Base-by-base conservation (phyloP, 2,113 vertebrate species). In the Bos javanicus region DNA sequence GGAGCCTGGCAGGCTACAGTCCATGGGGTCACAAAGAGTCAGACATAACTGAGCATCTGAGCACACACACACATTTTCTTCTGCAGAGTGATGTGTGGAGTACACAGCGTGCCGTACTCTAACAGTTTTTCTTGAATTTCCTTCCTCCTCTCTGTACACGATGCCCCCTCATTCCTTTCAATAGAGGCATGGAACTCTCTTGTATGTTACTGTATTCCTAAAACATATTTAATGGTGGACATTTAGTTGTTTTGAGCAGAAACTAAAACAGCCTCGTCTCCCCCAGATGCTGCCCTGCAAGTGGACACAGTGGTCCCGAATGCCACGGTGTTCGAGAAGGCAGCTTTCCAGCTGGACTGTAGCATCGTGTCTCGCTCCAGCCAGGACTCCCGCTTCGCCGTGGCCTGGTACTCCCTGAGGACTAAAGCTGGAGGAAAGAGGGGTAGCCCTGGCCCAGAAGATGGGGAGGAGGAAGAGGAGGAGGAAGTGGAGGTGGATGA, bases 341-440 rank as follows among this genome's bases (percentile, higher is more conserved):
- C 99, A 14, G 99, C 99, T 6, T 99, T 99, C 98, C 99, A 98
- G 0, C 97, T 99, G 97, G 99, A 99, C 98, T 99, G 99, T 93
- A 99, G 98, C 98, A 99, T 99, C 25, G 98, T 99, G 15, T 99
- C 99, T 8, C 99, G 99, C 98, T 99, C 99, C 0, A 99, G 99
- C 87, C 99, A 99, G 0, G 99, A 99, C 67, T 99, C 99, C 19
- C 99, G 99, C 97, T 99, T 99, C 21, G 99, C 99, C 0, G 99
- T 99, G 95, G 99, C 99, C 7, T 99, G 99, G 99, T 99, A 99
- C 59, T 99, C 98, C 76, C 98, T 99, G 85, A 99, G 98, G 94
- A 95, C 98, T 16, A 99, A 98, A 33, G 99, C 98, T 13, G 89
- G 48, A 0, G 87, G 78, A 0, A 10, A 97, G 10, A 97, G 0